phyloP scores from a whole-genome alignment of 92 coral and sea anemone genomes.

The Nematostella vectensis region DNA sequence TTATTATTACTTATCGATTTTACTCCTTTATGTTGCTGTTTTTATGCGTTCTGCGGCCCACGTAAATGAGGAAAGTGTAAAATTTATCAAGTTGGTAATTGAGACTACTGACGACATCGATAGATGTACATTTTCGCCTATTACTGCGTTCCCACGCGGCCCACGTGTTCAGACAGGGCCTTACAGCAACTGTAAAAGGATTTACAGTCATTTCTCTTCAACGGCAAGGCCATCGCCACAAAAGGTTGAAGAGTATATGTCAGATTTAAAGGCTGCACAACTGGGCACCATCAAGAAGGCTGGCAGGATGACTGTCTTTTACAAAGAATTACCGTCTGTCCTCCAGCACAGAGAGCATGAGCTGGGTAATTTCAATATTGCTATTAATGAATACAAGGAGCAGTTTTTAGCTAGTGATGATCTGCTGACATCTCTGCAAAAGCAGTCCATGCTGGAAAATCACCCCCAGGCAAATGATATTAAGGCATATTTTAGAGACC shows the following conservation, averaged over 20 bases:
- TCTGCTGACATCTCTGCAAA: not conserved
- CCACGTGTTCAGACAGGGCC: too few species aligned
- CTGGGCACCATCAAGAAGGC: conserved; percentile 12
- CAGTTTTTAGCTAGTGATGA: conserved; percentile 2
- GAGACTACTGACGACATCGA: too few species aligned
- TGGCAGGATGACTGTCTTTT: conserved; percentile 20
- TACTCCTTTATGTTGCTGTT: too few species aligned
- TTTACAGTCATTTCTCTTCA: conserved; percentile 17
- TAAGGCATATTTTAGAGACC: too few species aligned
- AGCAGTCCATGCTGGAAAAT: conserved; percentile 1
- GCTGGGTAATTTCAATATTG: conserved; percentile 3
- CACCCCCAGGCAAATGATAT: conserved; percentile 1
- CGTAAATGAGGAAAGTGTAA: too few species aligned
- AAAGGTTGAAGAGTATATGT: conserved; percentile 4
- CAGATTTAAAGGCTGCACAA: not conserved
- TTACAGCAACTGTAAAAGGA: conserved; percentile 14
- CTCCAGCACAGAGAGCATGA: conserved; percentile 6
- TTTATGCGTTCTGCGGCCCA: too few species aligned
- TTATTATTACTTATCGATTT: too few species aligned
- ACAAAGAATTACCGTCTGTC: conserved; percentile 13
- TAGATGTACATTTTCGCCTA: too few species aligned
- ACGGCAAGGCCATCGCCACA: conserved; percentile 15
- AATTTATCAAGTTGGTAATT: too few species aligned
- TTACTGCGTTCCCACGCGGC: too few species aligned
- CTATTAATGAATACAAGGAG: conserved; percentile 1